Base-by-base conservation (phyloP, 1,140 invertebrate species). In the Aphaenogaster floridana region DNA sequence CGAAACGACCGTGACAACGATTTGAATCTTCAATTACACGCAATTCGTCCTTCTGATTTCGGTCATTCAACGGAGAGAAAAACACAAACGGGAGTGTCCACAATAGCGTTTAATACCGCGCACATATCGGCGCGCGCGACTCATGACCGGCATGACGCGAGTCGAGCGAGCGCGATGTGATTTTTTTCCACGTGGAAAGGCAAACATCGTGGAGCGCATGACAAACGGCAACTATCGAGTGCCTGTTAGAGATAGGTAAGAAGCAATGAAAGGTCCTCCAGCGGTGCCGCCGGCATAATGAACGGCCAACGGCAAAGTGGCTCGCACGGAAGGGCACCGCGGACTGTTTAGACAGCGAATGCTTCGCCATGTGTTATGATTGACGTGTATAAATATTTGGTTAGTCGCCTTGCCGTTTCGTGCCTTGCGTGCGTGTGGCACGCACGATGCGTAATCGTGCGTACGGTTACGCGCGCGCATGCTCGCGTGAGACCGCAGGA, bases 331-430 rank as follows among this genome's bases (percentile, higher is more conserved):
- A 76, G 78, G 77, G 57, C 80, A 81, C 61, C 87, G 66, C 77
- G 80, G 78, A 86, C 66, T 92, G 91, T 92, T 92, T 92, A 92
- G 89, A 92, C 89, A 92, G 81, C 87, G 81, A 91, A 87, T 86
- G 89, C 87, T 92, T 90, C 78, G 86, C 76, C 86, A 89, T 87
- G 81, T 78, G 89, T 90, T 87, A 77, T 90, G 91, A 92, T 92
- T 92, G 91, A 92, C 91, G 85, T 92, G 85, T 92, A 92, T 90
- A 92, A 92, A 92, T 91, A 92, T 92, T 92, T 91, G 61, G 66
- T 92, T 91, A 91, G 90, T 90, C 88, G 90, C 81, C 88, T 92
- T 86, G 80, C 90, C 84, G 77, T 91, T 85, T 86, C 86, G 83
- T 91, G 66, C 83, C 36, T 66, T 85, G 69, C 80, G 79, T 54